Evolutionary conservation across 2,113 vertebrate species (phyloP), one percentile per base, ranked within the genome.

Genomic region (Gavia stellata): DNA sequence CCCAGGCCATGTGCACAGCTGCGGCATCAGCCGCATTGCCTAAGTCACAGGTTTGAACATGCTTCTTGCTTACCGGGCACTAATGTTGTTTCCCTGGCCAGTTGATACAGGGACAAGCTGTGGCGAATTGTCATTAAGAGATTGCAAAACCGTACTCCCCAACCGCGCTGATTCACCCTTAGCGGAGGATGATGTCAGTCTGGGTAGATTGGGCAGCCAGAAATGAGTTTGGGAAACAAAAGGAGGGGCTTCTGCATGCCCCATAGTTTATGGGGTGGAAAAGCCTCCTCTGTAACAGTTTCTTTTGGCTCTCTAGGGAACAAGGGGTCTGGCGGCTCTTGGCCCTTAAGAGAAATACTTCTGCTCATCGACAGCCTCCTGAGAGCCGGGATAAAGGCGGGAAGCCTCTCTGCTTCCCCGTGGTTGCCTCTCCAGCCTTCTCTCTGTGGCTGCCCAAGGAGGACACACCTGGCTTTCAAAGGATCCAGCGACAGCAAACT

Each of bases 1-100:
- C 29, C 24, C 45, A 4, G 62, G 79, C 81, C 82, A 8, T 7
- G 73, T 20, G 81, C 91, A 29, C 28, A 45, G 71, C 93, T 87
- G 92, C 92, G 62, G 82, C 81, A 59, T 56, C 49, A 52, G 77
- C 78, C 12, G 75, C 82, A 4, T 84, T 84, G 86, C 88, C 72
- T 17, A 79, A 92, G 26, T 6, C 62, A 8, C 92, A 88, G 81
- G 96, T 78, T 85, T 59, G 12, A 67, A 83, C 96, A 77, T 7
- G 95, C 67, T 96, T 91, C 96, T 81, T 96, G 96, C 94, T 97
- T 96, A 96, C 89, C 21, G 91, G 94, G 96, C 94, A 59, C 67
- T 86, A 85, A 94, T 11, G 86, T 59, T 93, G 71, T 85, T 95
- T 91, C 95, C 86, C 89, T 72, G 92, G 91, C 94, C 95, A 86